Evolutionary conservation across 2,888 invertebrate species (phyloP), one percentile per base, ranked within the genome.

Genomic region (Latrodectus elegans): DNA sequence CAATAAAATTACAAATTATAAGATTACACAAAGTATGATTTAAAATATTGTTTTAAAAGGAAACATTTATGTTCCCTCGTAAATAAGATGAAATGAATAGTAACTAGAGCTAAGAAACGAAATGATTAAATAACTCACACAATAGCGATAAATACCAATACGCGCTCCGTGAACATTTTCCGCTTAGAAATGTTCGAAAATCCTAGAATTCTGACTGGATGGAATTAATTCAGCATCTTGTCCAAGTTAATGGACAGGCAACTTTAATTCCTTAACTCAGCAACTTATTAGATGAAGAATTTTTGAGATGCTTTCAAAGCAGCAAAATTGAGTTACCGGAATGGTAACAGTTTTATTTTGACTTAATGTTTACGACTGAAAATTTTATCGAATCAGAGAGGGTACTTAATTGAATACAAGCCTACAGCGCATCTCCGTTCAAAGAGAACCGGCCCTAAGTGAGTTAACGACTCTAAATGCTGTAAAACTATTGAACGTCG

Each of bases 271-370:
- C 83, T 74, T 76, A 76, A 83, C 76, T 83, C 71, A 53, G 65
- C 73, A 83, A 68, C 76, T 83, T 83, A 83, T 83, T 76, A 74
- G 76, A 83, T 83, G 83, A 83, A 71, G 83, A 83, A 76, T 76
- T 83, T 75, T 74, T 60, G 75, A 76, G 75, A 83, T 75, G 68
- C 76, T 76, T 76, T 83, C 76, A 76, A 74, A 82, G 82, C 76
- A 70, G 55, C 75, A 55, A 70, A 83, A 83, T 83, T 51, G 67
- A 83, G 71, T 76, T 83, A 83, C 75, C 67, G 71, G 67, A 83
- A 83, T 76, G 83, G 83, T 83, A 83, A 76, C 83, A 83, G 76
- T 83, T 83, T 75, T 83, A 83, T 83, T 83, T 83, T 83, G 83
- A 75, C 83, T 75, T 83, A 83, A 83, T 83, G 83, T 83, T 83